Evolutionary conservation across 2,888 invertebrate species (phyloP).

Genomic region (Pterostichus madidus): DNA sequence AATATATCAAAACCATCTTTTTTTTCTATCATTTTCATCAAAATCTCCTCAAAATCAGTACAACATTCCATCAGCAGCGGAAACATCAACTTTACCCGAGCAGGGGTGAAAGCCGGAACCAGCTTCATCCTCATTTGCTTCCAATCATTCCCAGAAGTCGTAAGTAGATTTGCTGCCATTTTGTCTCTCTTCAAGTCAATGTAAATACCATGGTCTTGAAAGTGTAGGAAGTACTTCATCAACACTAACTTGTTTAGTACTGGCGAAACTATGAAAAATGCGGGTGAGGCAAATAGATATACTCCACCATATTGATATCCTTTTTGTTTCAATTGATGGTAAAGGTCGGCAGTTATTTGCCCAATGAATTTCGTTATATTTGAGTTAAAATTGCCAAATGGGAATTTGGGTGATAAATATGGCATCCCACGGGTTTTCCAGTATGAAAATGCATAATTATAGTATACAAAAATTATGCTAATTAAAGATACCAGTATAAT

Average conservation of each 20-base stretch:
- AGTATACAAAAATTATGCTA: conserved; percentile 11
- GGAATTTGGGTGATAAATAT: conserved; percentile 72
- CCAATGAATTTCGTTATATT: conserved; percentile 71
- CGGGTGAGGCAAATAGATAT: conserved; percentile 75
- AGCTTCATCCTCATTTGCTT: conserved; percentile 77
- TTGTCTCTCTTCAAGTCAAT: conserved; percentile 73
- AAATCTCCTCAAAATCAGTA: conserved; percentile 69
- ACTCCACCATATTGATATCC: conserved; percentile 73
- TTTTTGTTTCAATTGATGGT: conserved; percentile 68
- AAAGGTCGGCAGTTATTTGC: conserved; percentile 70
- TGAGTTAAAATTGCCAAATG: conserved; percentile 74
- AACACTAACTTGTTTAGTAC: conserved; percentile 72
- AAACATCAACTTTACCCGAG: conserved; percentile 77
- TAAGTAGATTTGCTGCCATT: conserved; percentile 74
- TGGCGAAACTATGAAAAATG: conserved; percentile 74
- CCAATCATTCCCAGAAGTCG: conserved; percentile 77
- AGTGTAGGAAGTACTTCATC: conserved; percentile 8
- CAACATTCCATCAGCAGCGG: conserved; percentile 75
- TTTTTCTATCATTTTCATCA: conserved; percentile 65
- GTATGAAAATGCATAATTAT: conserved; percentile 70
- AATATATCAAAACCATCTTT: conserved; percentile 66
- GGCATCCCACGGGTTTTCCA: conserved; percentile 74
- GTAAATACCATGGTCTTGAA: conserved; percentile 38
- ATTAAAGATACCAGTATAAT: background rate
- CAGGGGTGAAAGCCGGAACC: conserved; percentile 77